Evolutionary conservation across 37 sponge, comb jelly and placozoan genomes (phyloP), one percentile per base, ranked within the genome.

Genomic region (Ianthella basta): DNA sequence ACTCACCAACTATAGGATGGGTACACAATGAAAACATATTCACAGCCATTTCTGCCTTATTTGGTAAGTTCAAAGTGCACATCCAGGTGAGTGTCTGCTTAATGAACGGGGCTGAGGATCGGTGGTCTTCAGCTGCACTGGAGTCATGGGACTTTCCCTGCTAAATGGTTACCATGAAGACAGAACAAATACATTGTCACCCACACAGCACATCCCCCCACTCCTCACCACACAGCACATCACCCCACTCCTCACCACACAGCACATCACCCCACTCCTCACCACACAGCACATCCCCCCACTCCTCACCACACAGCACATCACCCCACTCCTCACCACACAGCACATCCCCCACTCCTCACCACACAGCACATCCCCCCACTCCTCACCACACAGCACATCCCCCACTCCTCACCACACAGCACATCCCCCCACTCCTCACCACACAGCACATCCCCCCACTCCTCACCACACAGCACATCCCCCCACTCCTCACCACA

Each of bases 1-100:
- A 83, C 83, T 54, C 27, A 94, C 94, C 73, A 37, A 91, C 88
- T 59, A 37, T 15, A 6, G 92, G 86, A 57, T 86, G 86, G 68
- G 87, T 88, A 8, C 86, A 59, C 25, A 91, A 41, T 21, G 80
- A 80, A 19, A 94, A 65, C 20, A 61, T 50, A 13, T 54, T 59
- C 19, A 86, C 50, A 18, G 92, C 92, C 3, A 94, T 34, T 15
- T 40, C 63, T 38, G 74, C 87, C 32, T 80, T 83, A 54, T 89
- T 25, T 25, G 79, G 74, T 39, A 83, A 55, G 21, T 39, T 72
- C 57, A 86, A 80, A 30, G 84, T 80, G 72, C 73, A 61, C 73
- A 88, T n/a, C 40, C 83, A 72, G n/a, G 34, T 23, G 33, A 89
- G 0, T 34, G 78, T 87, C 23, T 60, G 44, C 53, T 75, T 75